A percentile compares a stretch with the other conserved stretches of the same genome.
Evolutionary conservation across 2,888 invertebrate species (phyloP).

Genomic region (Ganaspis brasiliensis): DNA sequence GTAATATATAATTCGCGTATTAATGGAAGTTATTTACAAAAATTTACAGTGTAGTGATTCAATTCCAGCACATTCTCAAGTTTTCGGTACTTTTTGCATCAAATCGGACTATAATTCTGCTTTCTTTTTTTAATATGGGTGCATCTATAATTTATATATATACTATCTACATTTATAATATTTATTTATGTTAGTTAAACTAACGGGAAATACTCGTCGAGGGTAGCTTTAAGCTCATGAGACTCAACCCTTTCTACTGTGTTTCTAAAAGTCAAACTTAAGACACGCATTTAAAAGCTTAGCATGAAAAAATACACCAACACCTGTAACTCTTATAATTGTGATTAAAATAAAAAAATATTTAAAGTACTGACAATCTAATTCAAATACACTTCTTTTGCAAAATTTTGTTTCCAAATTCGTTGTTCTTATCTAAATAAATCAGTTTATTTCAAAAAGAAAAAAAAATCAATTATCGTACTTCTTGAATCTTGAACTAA

Average conservation of each 20-base stretch:
- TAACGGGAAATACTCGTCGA: slow-evolving; percentile 33
- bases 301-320: slow-evolving; percentile 28
- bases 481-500: no score
- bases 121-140: slow-evolving; percentile 33
- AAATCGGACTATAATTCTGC: neutral
- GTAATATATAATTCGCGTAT: slow-evolving; percentile 42
- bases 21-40: slow-evolving; percentile 40
- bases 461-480: no score
- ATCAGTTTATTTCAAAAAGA: no score
- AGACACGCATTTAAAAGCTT: slow-evolving; percentile 35
- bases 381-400: neutral
- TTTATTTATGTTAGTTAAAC: slow-evolving; percentile 26
- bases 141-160: slow-evolving; percentile 56
- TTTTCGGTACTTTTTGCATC: slow-evolving; percentile 9
- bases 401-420: neutral
- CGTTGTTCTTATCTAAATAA: neutral
- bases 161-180: slow-evolving; percentile 59
- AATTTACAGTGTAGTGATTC: slow-evolving; percentile 28
- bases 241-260: neutral
- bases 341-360: slow-evolving; percentile 10
- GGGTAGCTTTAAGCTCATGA: slow-evolving; percentile 15
- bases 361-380: neutral
- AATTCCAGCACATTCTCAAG: slow-evolving; percentile 42
- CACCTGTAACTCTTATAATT: slow-evolving; percentile 11
- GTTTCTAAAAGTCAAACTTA: neutral